phyloP scores from a whole-genome alignment of 2,797 vertebrate genomes.

The Coilia nasus region DNA sequence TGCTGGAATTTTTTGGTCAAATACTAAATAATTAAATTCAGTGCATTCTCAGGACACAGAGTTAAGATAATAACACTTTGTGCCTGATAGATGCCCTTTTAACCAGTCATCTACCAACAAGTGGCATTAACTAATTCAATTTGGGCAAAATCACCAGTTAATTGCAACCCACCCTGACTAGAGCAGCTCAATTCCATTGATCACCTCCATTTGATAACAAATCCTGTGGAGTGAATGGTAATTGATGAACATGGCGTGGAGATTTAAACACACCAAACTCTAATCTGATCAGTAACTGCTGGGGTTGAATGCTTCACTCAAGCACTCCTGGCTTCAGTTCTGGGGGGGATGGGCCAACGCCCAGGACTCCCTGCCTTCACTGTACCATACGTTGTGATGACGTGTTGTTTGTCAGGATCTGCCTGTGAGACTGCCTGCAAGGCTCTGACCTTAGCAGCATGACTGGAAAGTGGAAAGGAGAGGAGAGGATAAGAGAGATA shows the following conservation, averaged over 20 bases:
- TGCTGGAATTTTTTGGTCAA: neutral
- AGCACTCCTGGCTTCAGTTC: neutral
- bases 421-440: neutral
- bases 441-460: neutral
- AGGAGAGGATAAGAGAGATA: no score
- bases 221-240: neutral
- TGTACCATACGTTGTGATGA: neutral
- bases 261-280: neutral
- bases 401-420: neutral
- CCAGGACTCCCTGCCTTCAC: neutral
- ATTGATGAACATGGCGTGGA: neutral
- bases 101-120: neutral
- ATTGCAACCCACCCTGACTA: neutral
- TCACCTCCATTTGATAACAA: neutral
- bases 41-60: neutral
- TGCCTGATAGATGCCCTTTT: neutral
- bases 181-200: neutral
- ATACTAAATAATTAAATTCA: neutral
- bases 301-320: neutral
- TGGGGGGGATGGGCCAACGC: neutral
- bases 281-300: neutral
- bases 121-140: neutral
- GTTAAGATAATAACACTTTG: neutral
- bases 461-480: neutral
- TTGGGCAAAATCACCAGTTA: conserved; percentile 8